A percentile compares a stretch with the other conserved stretches of the same genome.
Evolutionary conservation across 2,888 invertebrate species (phyloP).

Genomic region (Scelioninae gen. 2): DNA sequence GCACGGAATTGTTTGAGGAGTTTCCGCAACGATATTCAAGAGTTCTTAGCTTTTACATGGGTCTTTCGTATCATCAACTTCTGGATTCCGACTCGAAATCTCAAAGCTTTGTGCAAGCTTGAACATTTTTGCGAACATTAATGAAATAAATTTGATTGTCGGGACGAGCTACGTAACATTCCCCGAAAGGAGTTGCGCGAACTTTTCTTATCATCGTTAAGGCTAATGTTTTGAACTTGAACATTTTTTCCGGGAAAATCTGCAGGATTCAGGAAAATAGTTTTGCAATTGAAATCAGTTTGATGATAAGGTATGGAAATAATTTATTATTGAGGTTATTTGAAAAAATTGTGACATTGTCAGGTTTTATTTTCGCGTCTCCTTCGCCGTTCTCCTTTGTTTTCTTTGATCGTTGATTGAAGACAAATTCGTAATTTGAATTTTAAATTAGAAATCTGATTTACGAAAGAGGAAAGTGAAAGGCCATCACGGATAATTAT

Average conservation of each 20-base stretch:
- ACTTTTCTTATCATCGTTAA: neutral
- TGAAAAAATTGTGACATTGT: too few species aligned
- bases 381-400: too few species aligned
- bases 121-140: slow-evolving; percentile 18
- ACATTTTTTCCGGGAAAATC: neutral
- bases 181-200: neutral
- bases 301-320: too few species aligned
- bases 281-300: too few species aligned
- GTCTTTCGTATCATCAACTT: slow-evolving; percentile 13
- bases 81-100: slow-evolving; percentile 7
- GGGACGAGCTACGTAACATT: slow-evolving; percentile 3
- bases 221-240: neutral
- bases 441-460: too few species aligned
- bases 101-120: slow-evolving; percentile 19
- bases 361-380: too few species aligned
- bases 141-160: slow-evolving; percentile 21
- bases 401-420: too few species aligned
- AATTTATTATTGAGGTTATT: too few species aligned
- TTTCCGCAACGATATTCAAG: slow-evolving; percentile 7
- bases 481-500: too few species aligned
- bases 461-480: too few species aligned
- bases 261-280: too few species aligned
- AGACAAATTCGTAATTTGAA: too few species aligned
- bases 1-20: slow-evolving; percentile 6
- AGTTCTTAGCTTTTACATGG: slow-evolving; percentile 9